These are phyloP conservation scores for Drosophila emarginata DNA, from an alignment of 2,888 invertebrate genomes.

Conservation along the genomic window DNA sequence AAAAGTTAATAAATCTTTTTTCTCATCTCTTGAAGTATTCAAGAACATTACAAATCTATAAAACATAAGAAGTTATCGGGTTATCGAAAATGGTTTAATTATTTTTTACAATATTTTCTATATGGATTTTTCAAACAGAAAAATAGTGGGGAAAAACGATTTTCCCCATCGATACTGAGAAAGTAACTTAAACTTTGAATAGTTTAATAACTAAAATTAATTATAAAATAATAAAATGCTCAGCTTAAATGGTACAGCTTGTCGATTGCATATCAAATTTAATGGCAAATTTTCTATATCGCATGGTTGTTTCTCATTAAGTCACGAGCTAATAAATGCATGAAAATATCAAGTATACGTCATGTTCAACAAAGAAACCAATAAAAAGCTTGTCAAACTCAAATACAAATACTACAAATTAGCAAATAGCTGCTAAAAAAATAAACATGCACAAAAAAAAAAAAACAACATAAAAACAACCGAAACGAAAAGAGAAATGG, in stretches of 20 bases:
- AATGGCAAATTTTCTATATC: neutral
- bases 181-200: no score
- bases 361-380: conserved; percentile 23
- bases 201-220: no score
- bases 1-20: no score
- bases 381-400: conserved; percentile 25
- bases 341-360: conserved; percentile 39
- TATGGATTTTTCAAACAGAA: no score
- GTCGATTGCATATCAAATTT: conserved; percentile 1
- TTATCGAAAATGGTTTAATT: no score
- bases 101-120: no score
- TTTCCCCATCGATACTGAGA: no score
- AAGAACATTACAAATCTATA: no score
- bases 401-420: conserved; percentile 8
- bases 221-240: neutral
- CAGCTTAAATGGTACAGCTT: neutral
- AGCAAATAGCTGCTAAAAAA: conserved; percentile 14
- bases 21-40: no score
- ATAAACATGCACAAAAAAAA: neutral
- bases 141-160: no score
- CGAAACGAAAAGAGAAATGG: conserved; percentile 40
- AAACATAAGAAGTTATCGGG: no score
- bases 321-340: neutral
- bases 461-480: conserved; percentile 22
- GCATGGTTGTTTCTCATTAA: neutral